phyloP scores from a whole-genome alignment of 23 tunicate species.

The Ascidia mentula region DNA sequence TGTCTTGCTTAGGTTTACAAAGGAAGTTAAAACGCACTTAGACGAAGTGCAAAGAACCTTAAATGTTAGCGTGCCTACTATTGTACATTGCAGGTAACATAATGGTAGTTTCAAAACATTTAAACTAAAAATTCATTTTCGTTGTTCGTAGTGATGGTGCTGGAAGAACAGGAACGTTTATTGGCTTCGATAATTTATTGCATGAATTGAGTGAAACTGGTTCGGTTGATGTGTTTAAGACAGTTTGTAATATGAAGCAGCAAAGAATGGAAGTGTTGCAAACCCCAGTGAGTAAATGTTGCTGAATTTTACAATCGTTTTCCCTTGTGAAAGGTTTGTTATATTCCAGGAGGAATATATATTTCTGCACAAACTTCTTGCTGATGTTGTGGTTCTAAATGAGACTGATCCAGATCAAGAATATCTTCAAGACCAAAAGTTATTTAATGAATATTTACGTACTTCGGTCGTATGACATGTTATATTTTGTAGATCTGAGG shows the following conservation, averaged over 20 bases:
- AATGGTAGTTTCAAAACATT: too few species aligned
- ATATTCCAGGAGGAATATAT: not conserved
- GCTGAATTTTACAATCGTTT: not conserved
- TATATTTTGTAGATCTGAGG: too few species aligned
- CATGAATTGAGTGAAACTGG: conserved; percentile 16
- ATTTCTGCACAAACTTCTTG: not conserved
- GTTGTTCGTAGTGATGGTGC: conserved; percentile 75
- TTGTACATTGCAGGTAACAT: not conserved
- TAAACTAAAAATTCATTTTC: too few species aligned
- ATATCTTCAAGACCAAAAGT: not conserved
- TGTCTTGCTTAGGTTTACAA: not conserved
- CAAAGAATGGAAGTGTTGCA: conserved; percentile 62
- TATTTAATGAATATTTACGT: too few species aligned
- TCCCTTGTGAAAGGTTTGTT: not conserved
- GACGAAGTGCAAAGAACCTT: not conserved
- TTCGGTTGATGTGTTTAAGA: conserved; percentile 27
- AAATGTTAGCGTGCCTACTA: not conserved
- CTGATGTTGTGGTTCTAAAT: not conserved
- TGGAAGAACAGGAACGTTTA: conserved; percentile 63
- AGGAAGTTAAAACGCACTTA: not conserved
- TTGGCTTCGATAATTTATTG: conserved; percentile 44
- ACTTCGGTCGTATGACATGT: too few species aligned
- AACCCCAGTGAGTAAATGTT: not conserved
- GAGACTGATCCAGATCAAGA: not conserved
- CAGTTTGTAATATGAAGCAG: conserved; percentile 28